Evolutionary conservation across 2,797 vertebrate genomes (phyloP).

Genomic region (Setipinna tenuifilis): DNA sequence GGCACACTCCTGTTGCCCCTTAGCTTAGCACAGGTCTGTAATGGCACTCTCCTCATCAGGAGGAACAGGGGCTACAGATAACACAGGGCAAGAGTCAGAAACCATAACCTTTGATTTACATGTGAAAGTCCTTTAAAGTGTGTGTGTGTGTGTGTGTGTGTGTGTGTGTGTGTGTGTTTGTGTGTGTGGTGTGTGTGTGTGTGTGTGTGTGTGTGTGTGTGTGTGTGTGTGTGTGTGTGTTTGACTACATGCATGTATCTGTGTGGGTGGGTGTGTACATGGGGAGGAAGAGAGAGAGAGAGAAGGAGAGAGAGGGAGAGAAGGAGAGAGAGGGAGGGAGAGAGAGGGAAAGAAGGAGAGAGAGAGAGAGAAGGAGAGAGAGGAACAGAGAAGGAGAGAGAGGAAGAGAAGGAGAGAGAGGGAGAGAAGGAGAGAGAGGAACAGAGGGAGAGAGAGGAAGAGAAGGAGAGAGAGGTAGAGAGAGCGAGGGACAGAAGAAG

Average conservation of each 20-base stretch:
- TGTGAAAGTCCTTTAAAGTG: neutral
- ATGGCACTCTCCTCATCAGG: neutral
- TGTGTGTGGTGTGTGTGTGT: neutral
- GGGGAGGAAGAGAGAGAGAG: constrained; percentile 38
- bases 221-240: constrained; percentile 4
- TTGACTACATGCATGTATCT: too few relatives aligned
- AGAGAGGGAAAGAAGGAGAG: constrained; percentile 41
- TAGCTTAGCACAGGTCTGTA: too few relatives aligned
- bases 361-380: constrained; percentile 36
- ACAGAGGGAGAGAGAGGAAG: constrained; percentile 39
- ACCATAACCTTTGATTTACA: neutral
- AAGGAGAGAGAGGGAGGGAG: constrained; percentile 37
- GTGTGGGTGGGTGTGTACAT: too few relatives aligned
- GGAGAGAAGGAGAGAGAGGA: constrained; percentile 36
- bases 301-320: constrained; percentile 37
- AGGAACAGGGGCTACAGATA: neutral
- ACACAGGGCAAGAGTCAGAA: neutral
- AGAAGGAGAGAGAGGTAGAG: constrained; percentile 37
- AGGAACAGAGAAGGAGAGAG: too few relatives aligned
- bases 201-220: neutral
- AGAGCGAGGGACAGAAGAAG: constrained; percentile 38
- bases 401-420: constrained; percentile 38
- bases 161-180: constrained; percentile 15
- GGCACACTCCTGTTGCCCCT: too few relatives aligned
- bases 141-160: constrained; percentile 7